Conservation (phyloP, 2,113 vertebrate genomes). For the Australoheros scitulus region DNA sequence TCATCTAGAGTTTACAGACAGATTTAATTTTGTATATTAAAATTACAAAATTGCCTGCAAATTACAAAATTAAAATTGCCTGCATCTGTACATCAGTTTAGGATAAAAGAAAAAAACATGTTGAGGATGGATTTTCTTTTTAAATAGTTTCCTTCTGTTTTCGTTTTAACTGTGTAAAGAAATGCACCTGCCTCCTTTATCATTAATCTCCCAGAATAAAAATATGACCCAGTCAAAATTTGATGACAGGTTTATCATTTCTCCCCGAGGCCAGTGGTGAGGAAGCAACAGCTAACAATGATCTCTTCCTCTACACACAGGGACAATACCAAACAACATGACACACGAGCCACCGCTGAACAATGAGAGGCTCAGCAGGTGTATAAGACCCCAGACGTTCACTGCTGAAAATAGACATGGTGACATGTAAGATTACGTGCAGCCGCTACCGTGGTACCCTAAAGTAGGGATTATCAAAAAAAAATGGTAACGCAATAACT, state of each 20-base stretch:
- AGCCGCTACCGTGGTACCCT: neutral
- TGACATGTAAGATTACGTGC: neutral
- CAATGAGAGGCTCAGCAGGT: conserved; percentile 11
- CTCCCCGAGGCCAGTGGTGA: neutral
- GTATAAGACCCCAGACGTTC: conserved; percentile 23
- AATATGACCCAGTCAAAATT: neutral
- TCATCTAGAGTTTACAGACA: neutral
- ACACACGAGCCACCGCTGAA: neutral
- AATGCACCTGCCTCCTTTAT: neutral
- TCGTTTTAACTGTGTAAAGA: neutral
- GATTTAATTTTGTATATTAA: neutral
- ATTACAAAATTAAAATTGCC: no score
- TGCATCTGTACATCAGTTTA: neutral
- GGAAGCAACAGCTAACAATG: conserved; percentile 54
- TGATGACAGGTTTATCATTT: conserved; percentile 14
- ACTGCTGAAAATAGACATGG: neutral
- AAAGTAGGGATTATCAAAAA: neutral
- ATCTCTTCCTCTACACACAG: conserved; percentile 45
- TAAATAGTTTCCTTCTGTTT: neutral
- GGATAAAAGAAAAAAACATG: neutral
- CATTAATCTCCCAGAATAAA: neutral
- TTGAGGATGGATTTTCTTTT: neutral
- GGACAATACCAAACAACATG: conserved; percentile 21
- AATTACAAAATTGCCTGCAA: no score
- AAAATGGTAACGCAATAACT: neutral